Evolutionary conservation across 2,797 vertebrate species (phyloP).

Genomic region (Mus spretus): DNA sequence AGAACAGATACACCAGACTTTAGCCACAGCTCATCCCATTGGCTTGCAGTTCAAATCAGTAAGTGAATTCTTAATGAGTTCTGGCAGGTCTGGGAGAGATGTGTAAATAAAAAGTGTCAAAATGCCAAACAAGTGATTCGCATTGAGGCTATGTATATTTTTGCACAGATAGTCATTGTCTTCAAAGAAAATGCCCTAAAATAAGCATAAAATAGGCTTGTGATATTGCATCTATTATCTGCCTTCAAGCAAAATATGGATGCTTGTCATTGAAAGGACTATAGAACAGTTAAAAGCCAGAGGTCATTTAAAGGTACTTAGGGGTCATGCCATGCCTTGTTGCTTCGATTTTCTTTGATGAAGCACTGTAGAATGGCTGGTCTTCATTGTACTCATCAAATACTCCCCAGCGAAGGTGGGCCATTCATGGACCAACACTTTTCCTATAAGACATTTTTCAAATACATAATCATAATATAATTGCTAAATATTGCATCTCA

Average conservation of each 20-base stretch:
- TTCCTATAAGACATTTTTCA: constrained; percentile 81
- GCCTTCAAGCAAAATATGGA: not conserved
- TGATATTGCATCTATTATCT: not conserved
- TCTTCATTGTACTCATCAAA: constrained; percentile 89
- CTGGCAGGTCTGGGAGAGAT: not conserved
- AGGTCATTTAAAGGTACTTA: constrained; percentile 10
- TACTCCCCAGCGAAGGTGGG: constrained; percentile 90
- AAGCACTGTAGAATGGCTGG: constrained; percentile 84
- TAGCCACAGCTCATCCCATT: not conserved
- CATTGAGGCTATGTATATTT: not conserved
- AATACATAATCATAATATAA: constrained; percentile 46
- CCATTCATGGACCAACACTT: constrained; percentile 90
- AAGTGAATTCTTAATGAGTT: not conserved
- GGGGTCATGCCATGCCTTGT: constrained; percentile 87
- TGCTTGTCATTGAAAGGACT: not conserved
- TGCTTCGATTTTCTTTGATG: constrained; percentile 78
- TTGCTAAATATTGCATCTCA: not conserved
- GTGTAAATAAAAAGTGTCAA: not conserved
- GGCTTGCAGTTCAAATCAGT: constrained; percentile 35
- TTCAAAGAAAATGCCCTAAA: not conserved
- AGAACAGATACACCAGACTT: not conserved
- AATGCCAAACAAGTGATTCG: not conserved
- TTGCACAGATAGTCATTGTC: not conserved
- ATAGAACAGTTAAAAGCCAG: not conserved
- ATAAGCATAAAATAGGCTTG: not conserved